Conservation (phyloP, 1,140 invertebrate genomes). For the Yoshiicerus persimilis region DNA sequence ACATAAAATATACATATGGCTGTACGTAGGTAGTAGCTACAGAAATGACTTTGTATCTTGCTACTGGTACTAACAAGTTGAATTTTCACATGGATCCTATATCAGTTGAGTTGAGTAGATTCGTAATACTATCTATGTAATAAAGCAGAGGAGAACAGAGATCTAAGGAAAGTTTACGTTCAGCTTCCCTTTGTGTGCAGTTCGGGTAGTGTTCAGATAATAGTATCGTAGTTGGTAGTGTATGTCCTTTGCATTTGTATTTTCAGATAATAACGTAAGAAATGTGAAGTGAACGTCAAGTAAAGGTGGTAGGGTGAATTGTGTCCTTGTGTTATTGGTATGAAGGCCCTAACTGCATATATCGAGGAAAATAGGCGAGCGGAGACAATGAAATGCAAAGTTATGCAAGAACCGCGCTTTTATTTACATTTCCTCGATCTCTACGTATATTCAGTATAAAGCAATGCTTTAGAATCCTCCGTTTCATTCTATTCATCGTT, state of each 20-base stretch:
- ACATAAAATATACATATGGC: background rate
- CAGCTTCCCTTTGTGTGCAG: background rate
- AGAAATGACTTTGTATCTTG: too few relatives aligned
- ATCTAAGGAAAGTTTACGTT: background rate
- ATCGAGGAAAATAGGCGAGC: too few relatives aligned
- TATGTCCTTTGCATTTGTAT: background rate
- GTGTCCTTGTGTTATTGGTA: background rate
- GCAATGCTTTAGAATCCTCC: background rate
- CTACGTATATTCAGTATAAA: background rate
- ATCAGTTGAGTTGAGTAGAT: background rate
- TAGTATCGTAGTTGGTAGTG: background rate
- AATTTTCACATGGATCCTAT: background rate
- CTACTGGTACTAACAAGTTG: background rate
- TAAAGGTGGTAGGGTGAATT: background rate
- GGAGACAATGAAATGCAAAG: background rate
- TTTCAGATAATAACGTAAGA: background rate
- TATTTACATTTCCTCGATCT: background rate
- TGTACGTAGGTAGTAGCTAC: background rate
- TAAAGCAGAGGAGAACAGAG: background rate
- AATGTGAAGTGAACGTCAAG: background rate
- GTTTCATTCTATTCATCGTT: background rate
- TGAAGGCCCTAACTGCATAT: too few relatives aligned
- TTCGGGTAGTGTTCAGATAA: background rate
- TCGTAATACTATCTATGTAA: background rate
- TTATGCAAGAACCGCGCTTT: background rate